Evolutionary conservation across 2,888 invertebrate species (phyloP), one percentile per base, ranked within the genome.

Genomic region (Eristalis arbustorum): DNA sequence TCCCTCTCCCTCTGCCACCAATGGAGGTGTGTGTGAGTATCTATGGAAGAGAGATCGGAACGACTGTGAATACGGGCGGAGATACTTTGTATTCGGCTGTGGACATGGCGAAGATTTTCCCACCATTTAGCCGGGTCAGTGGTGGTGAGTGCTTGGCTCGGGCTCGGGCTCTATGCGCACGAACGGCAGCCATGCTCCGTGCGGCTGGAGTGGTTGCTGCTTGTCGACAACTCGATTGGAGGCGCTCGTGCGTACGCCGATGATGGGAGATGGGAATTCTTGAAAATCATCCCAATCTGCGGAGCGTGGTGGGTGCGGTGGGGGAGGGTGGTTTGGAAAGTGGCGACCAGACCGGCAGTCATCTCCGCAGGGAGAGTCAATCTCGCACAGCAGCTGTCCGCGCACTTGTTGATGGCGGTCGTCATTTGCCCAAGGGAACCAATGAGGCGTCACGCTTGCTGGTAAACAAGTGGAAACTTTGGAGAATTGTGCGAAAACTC

Each of bases 51-150:
- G 68, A 66, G 49, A 67, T 66, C 34, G 34, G 57, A 37, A 31
- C 66, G 25, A 6, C 18, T 63, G 25, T 57, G 68, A 66, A 78
- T 83, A 83, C 79, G 66, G 75, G 71, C 57, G 84, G 75, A 71
- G 67, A 74, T 78, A 64, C 14, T 57, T 77, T 64, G 56, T 77
- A 34, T 71, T 69, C 42, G 56, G 66, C 63, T 75, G 64, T 49
- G 56, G 49, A 49, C 49, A 61, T 71, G 69, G 74, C 56, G 49
- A 79, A 74, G 22, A 78, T 71, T 85, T n/a, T 85, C 77, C 81
- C 81, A 85, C 84, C 76, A 85, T 74, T 71, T 42, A n/a, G 42
- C 61, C 42, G 3, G 37, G 49, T 71, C 42, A 40, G 68, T 64
- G 23, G 37, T 57, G 64, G 49, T 18, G 49, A 49, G 18, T 49